phyloP scores from a whole-genome alignment of 37 sponge, comb jelly and placozoan species.

The Beroe forskalii region DNA sequence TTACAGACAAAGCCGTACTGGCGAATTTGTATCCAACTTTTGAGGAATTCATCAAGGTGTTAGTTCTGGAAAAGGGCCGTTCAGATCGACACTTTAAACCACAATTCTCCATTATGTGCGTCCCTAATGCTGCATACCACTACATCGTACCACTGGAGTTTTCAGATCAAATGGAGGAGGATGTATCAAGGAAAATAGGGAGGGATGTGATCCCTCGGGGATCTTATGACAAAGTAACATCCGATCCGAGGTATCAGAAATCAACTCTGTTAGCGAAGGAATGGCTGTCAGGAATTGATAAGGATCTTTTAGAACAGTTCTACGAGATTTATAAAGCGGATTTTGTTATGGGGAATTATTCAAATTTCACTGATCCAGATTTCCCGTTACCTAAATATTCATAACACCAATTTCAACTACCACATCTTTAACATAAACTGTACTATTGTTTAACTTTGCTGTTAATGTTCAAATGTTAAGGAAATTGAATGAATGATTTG shows the following conservation, averaged over 20 bases:
- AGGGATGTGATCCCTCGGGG: too few species aligned
- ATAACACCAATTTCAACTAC: too few species aligned
- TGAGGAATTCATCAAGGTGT: background rate
- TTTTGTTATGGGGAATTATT: too few species aligned
- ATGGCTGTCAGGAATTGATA: background rate
- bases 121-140: background rate
- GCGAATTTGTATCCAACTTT: conserved; percentile 15
- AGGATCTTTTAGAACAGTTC: background rate
- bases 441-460: too few species aligned
- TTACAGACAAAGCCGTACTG: background rate
- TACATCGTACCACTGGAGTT: background rate
- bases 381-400: too few species aligned
- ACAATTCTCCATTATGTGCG: background rate
- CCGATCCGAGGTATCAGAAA: background rate
- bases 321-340: background rate
- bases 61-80: background rate
- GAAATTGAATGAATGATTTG: too few species aligned
- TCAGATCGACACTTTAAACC: background rate
- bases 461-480: too few species aligned
- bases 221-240: conserved; percentile 26
- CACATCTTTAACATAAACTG: too few species aligned
- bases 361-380: too few species aligned
- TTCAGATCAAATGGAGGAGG: background rate
- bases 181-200: background rate
- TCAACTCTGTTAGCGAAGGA: background rate